These are phyloP conservation scores for Pogona vitticeps DNA, from an alignment of 2,113 vertebrate species.

Conservation along the genomic window DNA sequence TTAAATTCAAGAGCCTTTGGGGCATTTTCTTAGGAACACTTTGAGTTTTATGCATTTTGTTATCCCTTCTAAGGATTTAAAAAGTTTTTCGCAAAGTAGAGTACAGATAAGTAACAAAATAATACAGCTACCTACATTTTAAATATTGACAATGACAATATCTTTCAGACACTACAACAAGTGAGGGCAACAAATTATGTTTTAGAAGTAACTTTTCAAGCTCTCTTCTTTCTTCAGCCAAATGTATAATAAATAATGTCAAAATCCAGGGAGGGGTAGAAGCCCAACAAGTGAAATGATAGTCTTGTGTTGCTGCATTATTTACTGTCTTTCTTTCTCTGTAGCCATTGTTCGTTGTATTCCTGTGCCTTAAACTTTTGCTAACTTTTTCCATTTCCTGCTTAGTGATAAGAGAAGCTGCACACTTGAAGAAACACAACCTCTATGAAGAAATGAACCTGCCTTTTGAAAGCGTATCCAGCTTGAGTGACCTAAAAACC, in stretches of 20 bases:
- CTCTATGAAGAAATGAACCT: constrained; percentile 83
- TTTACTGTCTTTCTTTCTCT: neutral
- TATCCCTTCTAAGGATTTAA: no score
- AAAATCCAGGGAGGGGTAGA: neutral
- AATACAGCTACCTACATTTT: no score
- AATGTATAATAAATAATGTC: neutral
- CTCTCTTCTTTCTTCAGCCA: neutral
- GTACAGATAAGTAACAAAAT: no score
- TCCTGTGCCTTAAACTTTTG: neutral
- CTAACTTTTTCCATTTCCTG: neutral
- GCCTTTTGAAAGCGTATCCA: constrained; percentile 83
- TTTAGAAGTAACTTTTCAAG: neutral
- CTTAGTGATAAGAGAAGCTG: constrained; percentile 91
- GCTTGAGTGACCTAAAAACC: constrained; percentile 79
- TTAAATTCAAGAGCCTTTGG: no score
- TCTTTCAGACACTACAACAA: no score
- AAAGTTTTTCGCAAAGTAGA: no score
- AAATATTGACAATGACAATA: no score
- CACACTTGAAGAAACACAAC: constrained; percentile 87
- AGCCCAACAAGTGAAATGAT: neutral
- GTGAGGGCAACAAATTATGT: no score
- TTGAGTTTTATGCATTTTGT: no score
- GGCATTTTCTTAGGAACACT: no score
- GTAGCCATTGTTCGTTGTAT: neutral
- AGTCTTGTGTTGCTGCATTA: neutral